These are phyloP conservation scores for Globia sparganii DNA, from an alignment of 2,888 invertebrate species.

Conservation along the genomic window DNA sequence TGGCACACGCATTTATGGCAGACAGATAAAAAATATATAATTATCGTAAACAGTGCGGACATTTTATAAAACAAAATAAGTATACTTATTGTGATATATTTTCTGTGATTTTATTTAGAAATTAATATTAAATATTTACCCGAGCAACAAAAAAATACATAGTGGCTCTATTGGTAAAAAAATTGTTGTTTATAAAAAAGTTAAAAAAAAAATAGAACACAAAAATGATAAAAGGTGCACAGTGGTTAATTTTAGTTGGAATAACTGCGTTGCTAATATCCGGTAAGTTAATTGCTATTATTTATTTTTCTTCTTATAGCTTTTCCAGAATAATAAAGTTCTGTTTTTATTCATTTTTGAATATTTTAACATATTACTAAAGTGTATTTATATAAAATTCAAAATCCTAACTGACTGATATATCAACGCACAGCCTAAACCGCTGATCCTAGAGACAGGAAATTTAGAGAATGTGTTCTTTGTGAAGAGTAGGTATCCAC, in stretches of 20 bases:
- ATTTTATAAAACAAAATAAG: background rate
- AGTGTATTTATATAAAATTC: too few relatives aligned
- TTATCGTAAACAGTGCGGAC: conserved; percentile 22
- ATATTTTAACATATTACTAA: too few relatives aligned
- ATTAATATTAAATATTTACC: background rate
- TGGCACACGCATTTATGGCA: conserved; percentile 73
- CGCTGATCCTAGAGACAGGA: too few relatives aligned
- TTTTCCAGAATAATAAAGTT: background rate
- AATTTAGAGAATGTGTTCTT: too few relatives aligned
- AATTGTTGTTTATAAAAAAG: conserved; percentile 13
- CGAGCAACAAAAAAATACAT: too few relatives aligned
- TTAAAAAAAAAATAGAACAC: conserved; percentile 11
- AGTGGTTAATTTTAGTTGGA: conserved; percentile 85
- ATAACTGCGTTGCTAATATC: conserved; percentile 81
- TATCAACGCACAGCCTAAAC: too few relatives aligned
- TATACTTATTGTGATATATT: conserved; percentile 47
- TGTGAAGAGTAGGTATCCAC: too few relatives aligned
- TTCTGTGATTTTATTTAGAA: conserved; percentile 40
- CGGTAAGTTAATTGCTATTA: conserved; percentile 74
- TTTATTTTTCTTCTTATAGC: background rate
- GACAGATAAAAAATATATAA: conserved; percentile 24
- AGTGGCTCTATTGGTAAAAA: conserved; percentile 22
- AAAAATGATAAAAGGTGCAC: conserved; percentile 80
- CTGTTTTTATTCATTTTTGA: too few relatives aligned
- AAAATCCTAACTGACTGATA: too few relatives aligned